phyloP scores from a whole-genome alignment of 1,140 invertebrate genomes.

The Hylaeus anthracinus region DNA sequence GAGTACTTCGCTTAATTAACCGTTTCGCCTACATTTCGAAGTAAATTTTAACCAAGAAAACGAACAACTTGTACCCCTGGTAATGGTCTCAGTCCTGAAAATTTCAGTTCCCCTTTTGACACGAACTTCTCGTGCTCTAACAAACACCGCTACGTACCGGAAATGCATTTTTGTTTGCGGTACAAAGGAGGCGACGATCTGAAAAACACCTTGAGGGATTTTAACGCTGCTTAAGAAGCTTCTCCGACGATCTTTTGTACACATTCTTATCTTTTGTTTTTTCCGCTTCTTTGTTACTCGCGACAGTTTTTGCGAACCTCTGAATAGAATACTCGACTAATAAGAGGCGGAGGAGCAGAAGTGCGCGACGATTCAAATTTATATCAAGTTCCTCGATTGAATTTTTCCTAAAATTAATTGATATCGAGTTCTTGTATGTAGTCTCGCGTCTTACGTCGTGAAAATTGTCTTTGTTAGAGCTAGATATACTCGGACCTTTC shows the following conservation, averaged over 20 bases:
- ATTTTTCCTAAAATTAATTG: too few species aligned
- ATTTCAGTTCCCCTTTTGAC: neutral
- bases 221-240: constrained; percentile 1
- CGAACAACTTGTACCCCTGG: neutral
- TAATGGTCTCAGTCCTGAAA: neutral
- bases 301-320: neutral
- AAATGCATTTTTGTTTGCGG: neutral
- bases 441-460: neutral
- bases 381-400: neutral
- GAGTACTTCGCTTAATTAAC: constrained; percentile 56
- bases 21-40: constrained; percentile 15
- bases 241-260: neutral
- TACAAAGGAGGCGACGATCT: neutral
- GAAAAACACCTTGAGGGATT: neutral
- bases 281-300: neutral
- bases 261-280: neutral
- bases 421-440: neutral
- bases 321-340: neutral
- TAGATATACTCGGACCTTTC: neutral
- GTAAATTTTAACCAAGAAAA: constrained; percentile 49
- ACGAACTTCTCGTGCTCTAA: neutral
- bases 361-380: neutral
- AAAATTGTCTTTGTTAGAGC: neutral
- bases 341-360: neutral
- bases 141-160: neutral